Evolutionary conservation across 2,888 invertebrate genomes (phyloP), one percentile per base, ranked within the genome.

Genomic region (Bimastos eiseni): DNA sequence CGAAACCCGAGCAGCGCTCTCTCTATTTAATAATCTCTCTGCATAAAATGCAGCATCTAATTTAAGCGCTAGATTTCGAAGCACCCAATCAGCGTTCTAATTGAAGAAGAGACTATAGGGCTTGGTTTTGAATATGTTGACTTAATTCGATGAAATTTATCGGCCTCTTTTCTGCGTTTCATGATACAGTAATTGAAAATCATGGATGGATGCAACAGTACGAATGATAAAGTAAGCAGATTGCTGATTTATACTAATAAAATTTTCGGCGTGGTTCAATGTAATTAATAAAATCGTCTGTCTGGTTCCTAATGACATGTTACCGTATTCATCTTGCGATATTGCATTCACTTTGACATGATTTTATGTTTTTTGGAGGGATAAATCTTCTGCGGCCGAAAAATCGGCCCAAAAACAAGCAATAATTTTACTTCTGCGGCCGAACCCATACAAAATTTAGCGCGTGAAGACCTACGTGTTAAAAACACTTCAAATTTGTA

Each of bases 11-110:
- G 49, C 15, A 41, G 13, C 49, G 19, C 49, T 17, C 24, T 17
- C 49, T 49, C 49, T 49, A 19, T 49, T 1, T 6, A 0, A 24
- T 19, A 49, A 3, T 17, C 19, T 49, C 49, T 49, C 2, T 49
- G 49, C 49, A 17, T 1, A 70, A 70, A 70, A n/a, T 13, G n/a
- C 70, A 30, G 55, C 24, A 3, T 3, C 55, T 30, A 11, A 24
- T 70, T 70, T 70, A n/a, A 70, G 70, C 70, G 70, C 70, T 70
- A n/a, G 70, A 70, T 70, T 70, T 70, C 13, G 70, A 70, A 70
- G n/a, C 70, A 70, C n/a, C 70, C 70, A 70, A 70, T 70, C 70
- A 70, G n/a, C 70, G n/a, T 70, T 70, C 3, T 8, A 5, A 8
- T 70, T 8, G 8, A n/a, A 24, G 5, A 11, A 3, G 3, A 24